Evolutionary conservation across 2,113 vertebrate genomes (phyloP).

Genomic region (Haplochromis burtoni): DNA sequence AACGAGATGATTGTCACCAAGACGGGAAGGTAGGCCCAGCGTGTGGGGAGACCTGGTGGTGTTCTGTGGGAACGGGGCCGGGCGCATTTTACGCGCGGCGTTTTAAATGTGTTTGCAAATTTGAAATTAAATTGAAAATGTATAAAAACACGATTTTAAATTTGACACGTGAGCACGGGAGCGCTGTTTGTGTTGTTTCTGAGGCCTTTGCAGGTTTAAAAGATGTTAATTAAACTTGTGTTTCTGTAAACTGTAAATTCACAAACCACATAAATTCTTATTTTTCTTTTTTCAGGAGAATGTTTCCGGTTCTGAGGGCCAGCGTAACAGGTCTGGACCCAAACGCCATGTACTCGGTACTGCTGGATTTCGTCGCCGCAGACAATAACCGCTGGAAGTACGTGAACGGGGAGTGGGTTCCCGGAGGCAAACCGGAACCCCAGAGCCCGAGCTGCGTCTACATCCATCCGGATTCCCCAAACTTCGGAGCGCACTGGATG

Average conservation of each 20-base stretch:
- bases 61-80: neutral
- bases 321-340: constrained; percentile 73
- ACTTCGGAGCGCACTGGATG: constrained; percentile 81
- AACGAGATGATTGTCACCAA: constrained; percentile 82
- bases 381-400: constrained; percentile 81
- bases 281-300: constrained; percentile 56
- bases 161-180: neutral
- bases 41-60: neutral
- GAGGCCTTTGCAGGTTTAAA: neutral
- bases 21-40: constrained; percentile 66
- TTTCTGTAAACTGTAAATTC: neutral
- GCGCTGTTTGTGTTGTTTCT: neutral
- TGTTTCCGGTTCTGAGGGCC: constrained; percentile 76
- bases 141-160: neutral
- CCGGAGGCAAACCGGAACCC: constrained; percentile 76
- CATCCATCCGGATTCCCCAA: constrained; percentile 80
- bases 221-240: neutral
- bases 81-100: neutral
- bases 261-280: neutral
- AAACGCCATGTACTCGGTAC: constrained; percentile 78
- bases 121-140: neutral
- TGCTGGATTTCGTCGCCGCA: constrained; percentile 77
- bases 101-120: neutral
- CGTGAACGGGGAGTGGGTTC: constrained; percentile 79
- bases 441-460: constrained; percentile 80